phyloP scores from a whole-genome alignment of 2,888 invertebrate genomes.

The Germaria angustata region DNA sequence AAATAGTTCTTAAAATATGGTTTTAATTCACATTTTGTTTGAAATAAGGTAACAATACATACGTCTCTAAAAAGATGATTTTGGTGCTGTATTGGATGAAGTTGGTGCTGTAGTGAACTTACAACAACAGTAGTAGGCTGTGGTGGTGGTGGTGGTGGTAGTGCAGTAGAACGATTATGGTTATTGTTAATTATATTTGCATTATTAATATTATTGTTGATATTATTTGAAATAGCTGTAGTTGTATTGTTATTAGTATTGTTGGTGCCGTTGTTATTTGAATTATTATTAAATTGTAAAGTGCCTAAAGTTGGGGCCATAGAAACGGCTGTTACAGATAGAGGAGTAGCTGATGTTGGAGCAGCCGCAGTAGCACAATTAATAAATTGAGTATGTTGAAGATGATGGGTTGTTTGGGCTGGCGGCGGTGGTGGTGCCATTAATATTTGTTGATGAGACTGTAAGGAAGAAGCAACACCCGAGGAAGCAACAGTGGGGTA shows the following conservation, averaged over 20 bases:
- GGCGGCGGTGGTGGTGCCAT: constrained; percentile 52
- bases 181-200: constrained; percentile 66
- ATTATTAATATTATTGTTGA: constrained; percentile 56
- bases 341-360: constrained; percentile 56
- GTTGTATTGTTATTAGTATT: constrained; percentile 65
- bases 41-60: constrained; percentile 75
- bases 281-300: constrained; percentile 52
- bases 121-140: constrained; percentile 79
- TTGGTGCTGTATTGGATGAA: constrained; percentile 80
- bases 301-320: constrained; percentile 48
- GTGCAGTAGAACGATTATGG: constrained; percentile 66
- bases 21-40: background rate
- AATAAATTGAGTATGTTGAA: constrained; percentile 45
- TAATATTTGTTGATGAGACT: constrained; percentile 59
- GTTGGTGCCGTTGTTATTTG: constrained; percentile 64
- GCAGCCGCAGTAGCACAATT: constrained; percentile 62
- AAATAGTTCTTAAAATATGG: background rate
- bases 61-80: constrained; percentile 81
- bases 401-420: constrained; percentile 21
- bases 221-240: constrained; percentile 70
- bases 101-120: constrained; percentile 80
- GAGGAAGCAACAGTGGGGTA: constrained; percentile 46
- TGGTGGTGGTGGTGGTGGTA: constrained; percentile 72
- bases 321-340: constrained; percentile 30
- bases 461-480: constrained; percentile 12